Evolutionary conservation across 2,888 invertebrate species (phyloP).

Genomic region (Aphodius sticticus): DNA sequence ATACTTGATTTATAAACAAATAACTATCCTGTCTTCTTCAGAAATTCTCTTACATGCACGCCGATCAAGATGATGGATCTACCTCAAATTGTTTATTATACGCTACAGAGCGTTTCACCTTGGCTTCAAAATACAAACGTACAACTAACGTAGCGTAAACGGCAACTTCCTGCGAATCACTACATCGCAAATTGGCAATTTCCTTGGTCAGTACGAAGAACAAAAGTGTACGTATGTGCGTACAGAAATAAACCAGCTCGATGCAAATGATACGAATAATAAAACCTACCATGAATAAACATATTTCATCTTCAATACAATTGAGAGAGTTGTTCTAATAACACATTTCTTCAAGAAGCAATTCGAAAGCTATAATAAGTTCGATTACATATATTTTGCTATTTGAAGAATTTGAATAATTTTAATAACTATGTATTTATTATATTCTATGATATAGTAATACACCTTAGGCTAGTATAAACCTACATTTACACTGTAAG

Average conservation of each 20-base stretch:
- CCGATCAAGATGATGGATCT: too few species aligned
- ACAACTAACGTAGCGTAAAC: background rate
- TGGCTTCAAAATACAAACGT: background rate
- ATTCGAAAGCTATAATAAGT: too few species aligned
- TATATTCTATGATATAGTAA: too few species aligned
- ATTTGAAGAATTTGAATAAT: too few species aligned
- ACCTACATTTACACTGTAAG: too few species aligned
- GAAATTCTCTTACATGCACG: too few species aligned
- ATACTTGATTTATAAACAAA: too few species aligned
- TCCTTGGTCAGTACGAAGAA: background rate
- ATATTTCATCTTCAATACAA: background rate
- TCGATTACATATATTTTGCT: too few species aligned
- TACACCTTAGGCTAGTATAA: too few species aligned
- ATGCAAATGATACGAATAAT: background rate
- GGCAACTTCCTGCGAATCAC: background rate
- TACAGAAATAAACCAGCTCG: background rate
- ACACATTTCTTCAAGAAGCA: too few species aligned
- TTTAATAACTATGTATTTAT: too few species aligned
- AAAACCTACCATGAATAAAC: background rate
- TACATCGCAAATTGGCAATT: slow-evolving; percentile 4
- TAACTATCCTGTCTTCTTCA: too few species aligned
- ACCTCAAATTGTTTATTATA: background rate
- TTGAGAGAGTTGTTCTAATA: background rate
- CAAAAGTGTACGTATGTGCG: background rate
- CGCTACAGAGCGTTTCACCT: background rate